A percentile compares a stretch with the other conserved stretches of the same genome.
These are phyloP conservation scores for Leptinotarsa peninsularis DNA, from an alignment of 2,888 invertebrate species.

Conservation along the genomic window DNA sequence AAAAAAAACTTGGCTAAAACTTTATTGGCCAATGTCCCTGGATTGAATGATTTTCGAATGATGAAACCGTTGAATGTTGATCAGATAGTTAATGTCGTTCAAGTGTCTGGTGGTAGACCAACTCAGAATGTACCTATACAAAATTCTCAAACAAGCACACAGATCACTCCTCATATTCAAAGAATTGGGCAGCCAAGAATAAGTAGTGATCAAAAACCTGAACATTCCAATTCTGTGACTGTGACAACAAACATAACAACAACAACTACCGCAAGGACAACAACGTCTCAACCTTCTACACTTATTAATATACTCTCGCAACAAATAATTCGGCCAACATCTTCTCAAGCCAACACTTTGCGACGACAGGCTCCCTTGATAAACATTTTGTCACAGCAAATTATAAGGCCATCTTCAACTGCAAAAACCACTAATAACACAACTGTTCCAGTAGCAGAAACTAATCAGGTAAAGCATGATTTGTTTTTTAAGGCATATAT, in stretches of 20 bases:
- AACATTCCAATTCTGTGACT: conserved; percentile 47
- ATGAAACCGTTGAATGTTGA: conserved; percentile 69
- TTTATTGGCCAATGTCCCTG: conserved; percentile 69
- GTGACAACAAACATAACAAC: conserved; percentile 40
- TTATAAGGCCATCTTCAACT: conserved; percentile 55
- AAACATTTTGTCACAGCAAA: conserved; percentile 65
- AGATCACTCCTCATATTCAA: conserved; percentile 67
- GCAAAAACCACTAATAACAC: conserved; percentile 37
- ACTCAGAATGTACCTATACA: conserved; percentile 55
- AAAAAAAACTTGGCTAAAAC: conserved; percentile 38
- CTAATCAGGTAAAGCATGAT: conserved; percentile 51
- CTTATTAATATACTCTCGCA: conserved; percentile 70
- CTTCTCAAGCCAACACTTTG: conserved; percentile 52
- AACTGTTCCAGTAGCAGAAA: conserved; percentile 39
- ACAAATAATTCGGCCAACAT: conserved; percentile 66
- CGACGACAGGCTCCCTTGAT: conserved; percentile 61
- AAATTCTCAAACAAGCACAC: conserved; percentile 64
- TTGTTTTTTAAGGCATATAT: no score
- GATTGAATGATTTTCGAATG: conserved; percentile 72
- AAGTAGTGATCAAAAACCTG: conserved; percentile 57
- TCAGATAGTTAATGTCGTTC: conserved; percentile 64
- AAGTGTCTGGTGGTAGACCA: conserved; percentile 60
- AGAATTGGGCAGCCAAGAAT: conserved; percentile 65
- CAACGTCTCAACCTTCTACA: conserved; percentile 63
- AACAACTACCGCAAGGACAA: conserved; percentile 54